A percentile compares a stretch with the other conserved stretches of the same genome.
phyloP scores from a whole-genome alignment of 2,888 invertebrate species.

The Lysandra coridon region DNA sequence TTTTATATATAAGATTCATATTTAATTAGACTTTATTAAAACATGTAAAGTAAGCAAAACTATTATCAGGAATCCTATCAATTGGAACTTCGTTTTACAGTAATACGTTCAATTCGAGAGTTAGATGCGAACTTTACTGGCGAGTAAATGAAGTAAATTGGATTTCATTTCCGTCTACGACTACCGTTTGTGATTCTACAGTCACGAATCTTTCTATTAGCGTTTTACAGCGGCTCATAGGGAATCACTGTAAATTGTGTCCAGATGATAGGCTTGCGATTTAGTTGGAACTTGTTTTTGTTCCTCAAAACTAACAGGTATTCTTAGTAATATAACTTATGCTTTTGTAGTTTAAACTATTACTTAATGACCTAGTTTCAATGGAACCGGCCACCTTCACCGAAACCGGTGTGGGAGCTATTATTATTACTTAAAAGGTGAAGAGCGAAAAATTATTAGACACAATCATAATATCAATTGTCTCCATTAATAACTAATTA shows the following conservation, averaged over 20 bases:
- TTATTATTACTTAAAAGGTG: too few relatives aligned
- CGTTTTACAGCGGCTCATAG: conserved; percentile 47
- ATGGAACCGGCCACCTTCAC: too few relatives aligned
- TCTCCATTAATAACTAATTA: too few relatives aligned
- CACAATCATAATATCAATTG: too few relatives aligned
- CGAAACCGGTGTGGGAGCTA: too few relatives aligned
- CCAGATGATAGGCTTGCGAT: conserved; percentile 30
- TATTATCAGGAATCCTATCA: conserved; percentile 43
- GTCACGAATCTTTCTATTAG: conserved; percentile 67
- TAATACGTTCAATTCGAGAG: conserved; percentile 72
- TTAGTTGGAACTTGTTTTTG: not conserved
- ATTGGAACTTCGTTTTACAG: conserved; percentile 58
- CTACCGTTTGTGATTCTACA: conserved; percentile 64
- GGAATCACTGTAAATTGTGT: conserved; percentile 37
- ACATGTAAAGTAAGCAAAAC: conserved; percentile 41
- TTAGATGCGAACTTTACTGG: conserved; percentile 71
- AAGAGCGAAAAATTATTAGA: too few relatives aligned
- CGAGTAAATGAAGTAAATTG: conserved; percentile 76
- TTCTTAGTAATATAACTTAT: not conserved
- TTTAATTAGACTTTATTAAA: not conserved
- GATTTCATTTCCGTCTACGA: conserved; percentile 72
- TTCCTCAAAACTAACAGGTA: not conserved
- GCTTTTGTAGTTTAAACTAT: too few relatives aligned
- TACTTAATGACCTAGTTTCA: too few relatives aligned
- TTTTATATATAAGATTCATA: not conserved